Evolutionary conservation across 2,797 vertebrate genomes (phyloP), one percentile per base, ranked within the genome.

Genomic region (Orestias chungarensis): DNA sequence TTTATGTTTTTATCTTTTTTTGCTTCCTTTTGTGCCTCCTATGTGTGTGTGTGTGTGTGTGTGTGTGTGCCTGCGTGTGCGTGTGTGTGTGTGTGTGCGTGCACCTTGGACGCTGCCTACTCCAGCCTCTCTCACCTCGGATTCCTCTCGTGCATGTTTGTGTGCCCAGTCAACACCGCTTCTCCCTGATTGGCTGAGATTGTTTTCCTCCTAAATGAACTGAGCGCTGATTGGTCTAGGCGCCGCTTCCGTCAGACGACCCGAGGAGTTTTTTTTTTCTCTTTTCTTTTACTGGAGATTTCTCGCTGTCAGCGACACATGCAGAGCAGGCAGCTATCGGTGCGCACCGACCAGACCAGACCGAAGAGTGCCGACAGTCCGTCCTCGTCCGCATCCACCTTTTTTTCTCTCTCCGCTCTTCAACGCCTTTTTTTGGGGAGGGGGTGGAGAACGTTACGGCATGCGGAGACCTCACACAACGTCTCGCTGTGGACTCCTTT

Each of bases 281-380:
- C n/a, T n/a, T n/a, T n/a, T n/a, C n/a, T n/a, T n/a, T 89, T 84
- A 93, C 94, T 94, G 95, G 93, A 95, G 95, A 91, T 95, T 94
- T 79, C 91, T 88, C 94, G 94, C 96, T 95, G 96, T 97, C 97
- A 96, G 94, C 95, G 96, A 96, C 96, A 97, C 96, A 97, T 96
- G 97, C 95, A 94, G 92, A 94, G 87, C 89, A 88, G 93, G 91
- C 92, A 84, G 86, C 89, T 74, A 82, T 79, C 81, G 90, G 91
- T 89, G 93, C 89, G 46, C 87, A 74, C 83, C 71, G 73, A 87
- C 42, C 74, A 42, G 78, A 83, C 67, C 73, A 55, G 31, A 66
- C 42, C 43, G 33, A 11, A 29, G 54, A 43, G 62, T 64, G 79
- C 79, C 82, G 84, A 83, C 78, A 47, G 69, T 75, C 82, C 38